Evolutionary conservation across 1,140 invertebrate genomes (phyloP), one percentile per base, ranked within the genome.

Genomic region (Saccostrea cuccullata): DNA sequence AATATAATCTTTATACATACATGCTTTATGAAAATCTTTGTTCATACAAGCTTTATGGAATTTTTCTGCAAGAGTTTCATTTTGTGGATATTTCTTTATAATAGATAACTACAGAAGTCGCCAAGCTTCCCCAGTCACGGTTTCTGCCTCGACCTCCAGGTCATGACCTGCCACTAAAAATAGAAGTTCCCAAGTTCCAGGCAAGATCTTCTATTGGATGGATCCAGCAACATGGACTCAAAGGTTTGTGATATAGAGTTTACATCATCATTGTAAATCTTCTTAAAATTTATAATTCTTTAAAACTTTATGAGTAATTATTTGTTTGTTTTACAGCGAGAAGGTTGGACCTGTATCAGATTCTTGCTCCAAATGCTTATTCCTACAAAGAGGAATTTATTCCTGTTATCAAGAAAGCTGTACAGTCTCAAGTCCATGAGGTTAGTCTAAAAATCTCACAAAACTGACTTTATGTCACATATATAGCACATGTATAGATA

Each of bases 371-470:
- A 20, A 95, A 95, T 92, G 94, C 95, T 2, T 95, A 94, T 86
- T 93, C 94, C 4, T 95, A 93, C 89, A 93, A 93, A 64, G 94
- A 95, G 89, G 94, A 95, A 70, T 95, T 94, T 88, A 93, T 95
- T 56, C 95, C 95, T 9, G 92, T 95, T 26, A 94, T 95, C 36
- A 93, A 94, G 82, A 94, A 94, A 89, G 94, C 94, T 87, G 95
- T 95, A 0, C 94, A 95, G 88, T 95, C 95, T n/a, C 94, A 95
- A 90, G 95, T 95, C n/a, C 92, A 95, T 92, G 94, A 94, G 92
- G 94, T 94, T 90, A 90, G 20, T 15, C 0, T 23, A 47, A 12
- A 30, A 82, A 82, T 17, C 20, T 82, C 13, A 13, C 13, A 36
- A 26, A 5, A 82, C 9, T 30, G 30, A 5, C 17, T 82, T 47